Percentiles rank a stretch among this genome's conserved stretches.
Evolutionary conservation across 1,140 invertebrate species (phyloP).

Genomic region (Drosophila biarmipes): DNA sequence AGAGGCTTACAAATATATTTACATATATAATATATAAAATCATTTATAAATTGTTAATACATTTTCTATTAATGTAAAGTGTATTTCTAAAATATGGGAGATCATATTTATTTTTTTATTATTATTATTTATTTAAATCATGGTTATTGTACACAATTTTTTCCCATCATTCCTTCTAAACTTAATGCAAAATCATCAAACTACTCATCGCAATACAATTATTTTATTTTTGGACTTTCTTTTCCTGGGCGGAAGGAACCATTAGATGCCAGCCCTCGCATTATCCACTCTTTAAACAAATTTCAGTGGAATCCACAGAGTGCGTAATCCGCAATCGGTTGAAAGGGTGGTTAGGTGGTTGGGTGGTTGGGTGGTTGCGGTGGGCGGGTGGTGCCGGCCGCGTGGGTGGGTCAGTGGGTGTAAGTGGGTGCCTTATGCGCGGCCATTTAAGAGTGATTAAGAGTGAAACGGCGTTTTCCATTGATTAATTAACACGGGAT

Average conservation of each 20-base stretch:
- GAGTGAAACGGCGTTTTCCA: conserved; percentile 54
- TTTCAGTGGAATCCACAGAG: not conserved
- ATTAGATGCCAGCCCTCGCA: conserved; percentile 1
- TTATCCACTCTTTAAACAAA: conserved; percentile 14
- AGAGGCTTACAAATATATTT: too few species aligned
- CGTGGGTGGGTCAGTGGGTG: conserved; percentile 9
- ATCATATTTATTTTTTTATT: too few species aligned
- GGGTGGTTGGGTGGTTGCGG: not conserved
- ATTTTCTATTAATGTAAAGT: too few species aligned
- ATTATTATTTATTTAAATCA: too few species aligned
- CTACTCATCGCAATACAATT: not conserved
- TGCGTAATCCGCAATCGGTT: conserved; percentile 24
- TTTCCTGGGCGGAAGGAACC: not conserved
- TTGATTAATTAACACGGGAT: conserved; percentile 52
- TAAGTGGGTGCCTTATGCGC: conserved; percentile 10
- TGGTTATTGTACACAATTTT: too few species aligned
- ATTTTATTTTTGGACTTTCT: too few species aligned
- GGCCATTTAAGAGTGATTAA: conserved; percentile 54
- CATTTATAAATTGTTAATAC: too few species aligned
- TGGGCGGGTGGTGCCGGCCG: conserved; percentile 1
- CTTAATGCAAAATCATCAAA: not conserved
- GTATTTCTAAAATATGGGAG: too few species aligned
- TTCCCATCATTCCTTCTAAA: too few species aligned
- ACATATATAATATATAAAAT: too few species aligned
- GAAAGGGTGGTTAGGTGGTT: not conserved